phyloP scores from a whole-genome alignment of 2,888 invertebrate genomes.

The Agonopterix arenella region DNA sequence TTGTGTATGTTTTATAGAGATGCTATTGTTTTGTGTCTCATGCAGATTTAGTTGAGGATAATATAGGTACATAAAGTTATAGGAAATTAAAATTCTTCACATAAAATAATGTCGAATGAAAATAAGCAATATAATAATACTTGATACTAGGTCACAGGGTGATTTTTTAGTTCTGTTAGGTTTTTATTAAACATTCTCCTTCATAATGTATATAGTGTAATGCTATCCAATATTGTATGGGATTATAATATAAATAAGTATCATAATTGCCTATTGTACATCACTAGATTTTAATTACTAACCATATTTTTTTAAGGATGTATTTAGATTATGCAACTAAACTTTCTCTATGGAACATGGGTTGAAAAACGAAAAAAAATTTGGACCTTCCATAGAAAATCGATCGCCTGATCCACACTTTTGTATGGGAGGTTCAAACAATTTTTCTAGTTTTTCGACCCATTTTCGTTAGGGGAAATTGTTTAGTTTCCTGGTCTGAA shows the following conservation, averaged over 20 bases:
- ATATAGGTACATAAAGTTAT: too few relatives aligned
- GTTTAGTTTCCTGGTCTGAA: too few relatives aligned
- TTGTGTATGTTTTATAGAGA: conserved; percentile 58
- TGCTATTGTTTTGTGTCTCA: conserved; percentile 60
- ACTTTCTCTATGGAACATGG: too few relatives aligned
- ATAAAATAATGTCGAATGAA: neutral
- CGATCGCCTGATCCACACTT: too few relatives aligned
- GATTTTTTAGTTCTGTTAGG: neutral
- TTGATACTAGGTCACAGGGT: conserved; percentile 3
- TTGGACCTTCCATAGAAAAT: too few relatives aligned
- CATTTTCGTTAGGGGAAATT: too few relatives aligned
- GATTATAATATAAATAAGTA: neutral
- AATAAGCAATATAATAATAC: conserved; percentile 5
- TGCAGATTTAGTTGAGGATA: conserved; percentile 56
- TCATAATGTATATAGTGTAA: conserved; percentile 1
- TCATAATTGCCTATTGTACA: neutral
- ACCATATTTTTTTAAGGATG: too few relatives aligned
- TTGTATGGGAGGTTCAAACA: too few relatives aligned
- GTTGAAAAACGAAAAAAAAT: too few relatives aligned
- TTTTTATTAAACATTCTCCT: conserved; percentile 1
- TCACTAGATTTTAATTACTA: too few relatives aligned
- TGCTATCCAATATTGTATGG: neutral
- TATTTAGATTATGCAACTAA: too few relatives aligned
- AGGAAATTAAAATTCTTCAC: conserved; percentile 9
- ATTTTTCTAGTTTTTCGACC: too few relatives aligned